phyloP scores from a whole-genome alignment of 2,797 vertebrate species.

The Chaunax sp. region DNA sequence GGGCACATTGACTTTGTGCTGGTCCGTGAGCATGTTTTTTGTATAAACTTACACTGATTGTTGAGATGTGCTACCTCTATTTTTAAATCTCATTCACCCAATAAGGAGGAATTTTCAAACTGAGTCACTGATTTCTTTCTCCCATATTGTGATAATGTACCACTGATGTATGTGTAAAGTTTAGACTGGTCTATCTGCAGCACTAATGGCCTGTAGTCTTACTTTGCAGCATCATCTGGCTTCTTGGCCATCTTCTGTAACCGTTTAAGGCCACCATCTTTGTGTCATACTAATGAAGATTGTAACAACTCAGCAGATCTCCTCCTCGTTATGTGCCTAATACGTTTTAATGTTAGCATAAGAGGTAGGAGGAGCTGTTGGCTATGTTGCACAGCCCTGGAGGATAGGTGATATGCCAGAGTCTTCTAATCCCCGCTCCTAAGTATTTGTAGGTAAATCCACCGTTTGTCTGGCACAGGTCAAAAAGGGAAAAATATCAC shows the following conservation, averaged over 20 bases:
- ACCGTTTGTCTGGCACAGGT: conserved; percentile 71
- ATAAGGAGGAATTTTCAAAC: conserved; percentile 8
- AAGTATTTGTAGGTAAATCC: conserved; percentile 74
- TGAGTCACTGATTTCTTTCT: conserved; percentile 31
- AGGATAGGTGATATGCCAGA: conserved; percentile 68
- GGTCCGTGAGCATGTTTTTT: conserved; percentile 59
- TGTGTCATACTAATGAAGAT: conserved; percentile 44
- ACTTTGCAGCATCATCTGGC: conserved; percentile 17
- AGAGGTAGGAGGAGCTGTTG: conserved; percentile 66
- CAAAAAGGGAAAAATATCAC: conserved; percentile 74
- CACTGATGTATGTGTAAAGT: background rate
- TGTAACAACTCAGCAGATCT: conserved; percentile 55
- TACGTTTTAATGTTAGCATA: conserved; percentile 52
- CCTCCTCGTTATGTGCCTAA: conserved; percentile 42
- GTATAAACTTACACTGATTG: conserved; percentile 50
- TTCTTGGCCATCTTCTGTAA: conserved; percentile 20
- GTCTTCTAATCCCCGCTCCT: conserved; percentile 71
- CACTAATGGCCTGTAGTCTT: conserved; percentile 5
- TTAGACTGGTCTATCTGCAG: background rate
- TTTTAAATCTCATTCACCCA: conserved; percentile 12
- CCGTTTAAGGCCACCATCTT: conserved; percentile 22
- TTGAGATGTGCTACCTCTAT: conserved; percentile 12
- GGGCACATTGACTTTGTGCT: conserved; percentile 75
- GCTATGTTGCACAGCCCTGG: conserved; percentile 56
- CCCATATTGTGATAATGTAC: conserved; percentile 3